A percentile compares a stretch with the other conserved stretches of the same genome.
These are phyloP conservation scores for Drosophila quasianomalipes DNA, from an alignment of 2,888 invertebrate genomes.

Conservation along the genomic window DNA sequence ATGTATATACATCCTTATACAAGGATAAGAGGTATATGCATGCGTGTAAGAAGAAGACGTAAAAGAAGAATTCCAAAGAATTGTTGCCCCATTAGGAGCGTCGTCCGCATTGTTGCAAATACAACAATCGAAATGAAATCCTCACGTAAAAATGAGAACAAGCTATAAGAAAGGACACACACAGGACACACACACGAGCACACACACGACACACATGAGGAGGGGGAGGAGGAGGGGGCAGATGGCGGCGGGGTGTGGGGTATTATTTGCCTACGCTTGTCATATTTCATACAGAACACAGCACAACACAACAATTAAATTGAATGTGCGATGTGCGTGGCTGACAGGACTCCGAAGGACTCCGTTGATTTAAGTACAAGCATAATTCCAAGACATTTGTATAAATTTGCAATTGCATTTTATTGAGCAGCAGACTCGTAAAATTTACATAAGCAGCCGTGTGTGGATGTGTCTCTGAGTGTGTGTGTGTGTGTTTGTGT, in stretches of 20 bases:
- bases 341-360: constrained; percentile 27
- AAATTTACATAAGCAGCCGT: constrained; percentile 63
- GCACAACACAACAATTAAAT: constrained; percentile 66
- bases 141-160: constrained; percentile 71
- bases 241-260: constrained; percentile 4
- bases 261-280: constrained; percentile 64
- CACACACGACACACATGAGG: neutral
- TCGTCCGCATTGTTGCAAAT: constrained; percentile 53
- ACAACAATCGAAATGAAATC: constrained; percentile 68
- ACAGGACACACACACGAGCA: neutral
- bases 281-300: constrained; percentile 64
- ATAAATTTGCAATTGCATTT: constrained; percentile 78
- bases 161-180: constrained; percentile 37
- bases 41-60: constrained; percentile 22
- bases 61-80: constrained; percentile 40
- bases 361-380: constrained; percentile 56
- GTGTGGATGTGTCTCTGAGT: constrained; percentile 1
- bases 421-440: constrained; percentile 63
- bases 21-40: constrained; percentile 25
- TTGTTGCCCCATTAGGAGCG: constrained; percentile 55
- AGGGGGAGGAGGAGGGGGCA: neutral
- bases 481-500: neutral
- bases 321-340: constrained; percentile 56
- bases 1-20: neutral
- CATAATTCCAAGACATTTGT: constrained; percentile 71